phyloP scores from a whole-genome alignment of 2,888 invertebrate species.

The Omphaloscelis lunosa region DNA sequence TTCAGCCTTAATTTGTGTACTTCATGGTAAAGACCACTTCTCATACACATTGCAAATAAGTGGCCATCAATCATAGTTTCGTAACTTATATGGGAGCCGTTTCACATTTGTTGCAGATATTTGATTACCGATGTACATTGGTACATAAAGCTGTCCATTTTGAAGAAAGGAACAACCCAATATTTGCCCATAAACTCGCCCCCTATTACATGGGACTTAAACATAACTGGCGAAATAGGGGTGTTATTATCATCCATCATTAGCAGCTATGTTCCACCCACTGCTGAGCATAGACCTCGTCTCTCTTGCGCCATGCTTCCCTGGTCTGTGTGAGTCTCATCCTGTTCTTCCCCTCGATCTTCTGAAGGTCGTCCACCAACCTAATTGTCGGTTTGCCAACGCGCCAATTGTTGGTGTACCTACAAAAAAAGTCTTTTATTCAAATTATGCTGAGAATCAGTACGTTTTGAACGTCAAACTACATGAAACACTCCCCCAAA shows the following conservation, averaged over 20 bases:
- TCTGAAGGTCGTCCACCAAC: background rate
- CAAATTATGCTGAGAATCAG: background rate
- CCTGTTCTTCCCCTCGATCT: background rate
- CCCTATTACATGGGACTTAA: background rate
- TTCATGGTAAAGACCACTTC: background rate
- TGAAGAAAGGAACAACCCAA: background rate
- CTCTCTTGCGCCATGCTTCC: background rate
- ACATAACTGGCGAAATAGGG: background rate
- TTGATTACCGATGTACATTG: background rate
- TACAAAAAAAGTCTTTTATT: background rate
- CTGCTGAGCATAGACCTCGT: too few species aligned
- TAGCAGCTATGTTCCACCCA: background rate
- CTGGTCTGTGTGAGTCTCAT: background rate
- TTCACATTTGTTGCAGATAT: background rate
- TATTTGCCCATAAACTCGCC: background rate
- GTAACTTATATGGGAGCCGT: background rate
- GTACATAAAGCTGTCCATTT: background rate
- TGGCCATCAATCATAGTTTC: background rate
- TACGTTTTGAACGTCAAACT: background rate
- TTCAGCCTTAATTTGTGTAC: background rate
- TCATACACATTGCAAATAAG: background rate
- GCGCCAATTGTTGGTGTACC: too few species aligned
- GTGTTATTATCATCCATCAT: background rate
- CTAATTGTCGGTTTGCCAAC: too few species aligned
- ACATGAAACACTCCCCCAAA: background rate